These are phyloP conservation scores for Brachypterus glaber DNA, from an alignment of 2,888 invertebrate genomes.

Conservation along the genomic window DNA sequence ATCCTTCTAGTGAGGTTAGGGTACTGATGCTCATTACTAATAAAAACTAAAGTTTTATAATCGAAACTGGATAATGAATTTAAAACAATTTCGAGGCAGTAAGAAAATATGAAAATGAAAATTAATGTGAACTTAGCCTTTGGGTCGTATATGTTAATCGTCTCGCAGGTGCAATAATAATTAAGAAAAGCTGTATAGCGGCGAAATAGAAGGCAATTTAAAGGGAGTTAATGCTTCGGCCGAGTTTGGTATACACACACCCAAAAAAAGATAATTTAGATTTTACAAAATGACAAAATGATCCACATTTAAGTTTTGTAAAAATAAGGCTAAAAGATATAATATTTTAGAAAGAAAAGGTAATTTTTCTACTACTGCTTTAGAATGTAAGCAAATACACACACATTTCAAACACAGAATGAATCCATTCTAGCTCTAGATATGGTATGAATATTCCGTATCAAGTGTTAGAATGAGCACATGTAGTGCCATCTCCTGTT, in stretches of 20 bases:
- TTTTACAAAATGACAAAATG: background rate
- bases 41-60: no score
- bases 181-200: slow-evolving; percentile 25
- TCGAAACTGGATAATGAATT: no score
- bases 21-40: no score
- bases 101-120: slow-evolving; percentile 1
- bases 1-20: no score
- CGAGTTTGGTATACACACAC: background rate
- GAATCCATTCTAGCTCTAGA: no score
- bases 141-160: slow-evolving; percentile 25
- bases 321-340: background rate
- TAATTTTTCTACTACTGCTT: background rate
- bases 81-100: background rate
- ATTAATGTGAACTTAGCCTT: slow-evolving; percentile 14
- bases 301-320: background rate
- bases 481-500: no score
- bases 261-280: background rate
- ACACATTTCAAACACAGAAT: no score
- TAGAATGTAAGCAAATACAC: no score
- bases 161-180: slow-evolving; percentile 29
- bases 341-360: background rate
- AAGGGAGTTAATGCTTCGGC: no score
- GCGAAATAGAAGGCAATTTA: slow-evolving; percentile 3
- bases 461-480: no score
- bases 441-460: no score